Percentiles rank a stretch among this genome's conserved stretches.
Evolutionary conservation across 2,113 vertebrate genomes (phyloP).

Genomic region (Trogon melanurus): DNA sequence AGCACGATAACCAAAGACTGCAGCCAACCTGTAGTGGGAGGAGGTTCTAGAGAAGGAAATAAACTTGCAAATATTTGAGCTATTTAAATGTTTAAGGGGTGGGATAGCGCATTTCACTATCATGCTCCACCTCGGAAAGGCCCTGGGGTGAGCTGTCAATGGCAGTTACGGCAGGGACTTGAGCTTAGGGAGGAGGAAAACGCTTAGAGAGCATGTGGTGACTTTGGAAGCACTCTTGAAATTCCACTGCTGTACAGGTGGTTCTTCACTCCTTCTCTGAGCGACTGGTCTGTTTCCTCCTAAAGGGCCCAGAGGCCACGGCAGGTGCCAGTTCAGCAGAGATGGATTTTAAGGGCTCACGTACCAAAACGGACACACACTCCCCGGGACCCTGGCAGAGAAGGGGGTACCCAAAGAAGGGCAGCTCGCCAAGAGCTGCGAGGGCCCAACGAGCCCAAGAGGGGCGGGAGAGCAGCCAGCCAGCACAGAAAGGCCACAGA

Average conservation of each 20-base stretch:
- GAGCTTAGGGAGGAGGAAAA: not conserved
- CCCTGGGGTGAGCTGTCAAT: not conserved
- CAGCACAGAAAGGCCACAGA: constrained; percentile 2
- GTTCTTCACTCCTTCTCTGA: not conserved
- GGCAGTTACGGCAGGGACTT: not conserved
- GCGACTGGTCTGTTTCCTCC: not conserved
- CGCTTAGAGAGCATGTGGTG: not conserved
- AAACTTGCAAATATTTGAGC: not conserved
- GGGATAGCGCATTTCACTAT: not conserved
- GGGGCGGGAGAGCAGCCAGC: not conserved
- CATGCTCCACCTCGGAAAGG: not conserved
- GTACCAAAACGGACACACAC: fast-evolving
- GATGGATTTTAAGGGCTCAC: not conserved
- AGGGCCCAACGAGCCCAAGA: not conserved
- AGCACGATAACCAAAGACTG: not conserved
- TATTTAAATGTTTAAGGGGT: not conserved
- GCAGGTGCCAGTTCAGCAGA: not conserved
- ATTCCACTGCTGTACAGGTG: not conserved
- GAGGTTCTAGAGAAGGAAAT: not conserved
- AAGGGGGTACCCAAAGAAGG: not conserved
- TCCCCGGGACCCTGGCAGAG: not conserved
- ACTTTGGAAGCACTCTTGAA: not conserved
- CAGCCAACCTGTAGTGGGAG: not conserved
- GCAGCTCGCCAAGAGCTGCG: not conserved
- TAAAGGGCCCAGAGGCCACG: not conserved